Conservation (phyloP, 1,140 invertebrate genomes). For the Drosophila sproati region DNA sequence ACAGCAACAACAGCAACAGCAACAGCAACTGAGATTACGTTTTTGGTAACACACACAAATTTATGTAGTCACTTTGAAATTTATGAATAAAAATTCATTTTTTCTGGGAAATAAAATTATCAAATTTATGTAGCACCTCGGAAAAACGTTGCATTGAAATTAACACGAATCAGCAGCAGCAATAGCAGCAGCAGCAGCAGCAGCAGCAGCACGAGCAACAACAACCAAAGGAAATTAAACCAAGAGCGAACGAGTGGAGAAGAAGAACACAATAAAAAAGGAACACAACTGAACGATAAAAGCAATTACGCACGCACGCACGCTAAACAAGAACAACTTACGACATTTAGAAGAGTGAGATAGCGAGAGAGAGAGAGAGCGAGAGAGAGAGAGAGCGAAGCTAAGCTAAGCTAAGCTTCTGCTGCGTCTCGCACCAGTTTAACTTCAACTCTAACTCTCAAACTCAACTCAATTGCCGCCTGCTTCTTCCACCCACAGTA, state of each 20-base stretch:
- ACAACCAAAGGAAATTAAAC: not conserved
- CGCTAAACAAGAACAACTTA: constrained; percentile 25
- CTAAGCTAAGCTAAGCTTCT: constrained; percentile 7
- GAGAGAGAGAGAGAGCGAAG: not conserved
- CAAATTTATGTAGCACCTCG: constrained; percentile 79
- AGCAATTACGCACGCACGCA: constrained; percentile 76
- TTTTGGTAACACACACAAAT: constrained; percentile 72
- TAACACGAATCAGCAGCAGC: constrained; percentile 36
- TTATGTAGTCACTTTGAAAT: constrained; percentile 69
- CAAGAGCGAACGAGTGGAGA: not conserved
- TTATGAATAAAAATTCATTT: constrained; percentile 79
- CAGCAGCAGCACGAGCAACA: constrained; percentile 2
- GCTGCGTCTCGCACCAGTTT: not conserved
- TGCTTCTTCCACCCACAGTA: constrained; percentile 18
- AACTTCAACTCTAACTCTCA: not conserved
- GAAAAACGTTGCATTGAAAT: constrained; percentile 44
- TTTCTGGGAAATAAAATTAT: constrained; percentile 76
- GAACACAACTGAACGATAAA: constrained; percentile 36
- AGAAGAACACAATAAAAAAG: constrained; percentile 32
- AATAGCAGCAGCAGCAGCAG: constrained; percentile 8
- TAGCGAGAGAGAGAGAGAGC: not conserved
- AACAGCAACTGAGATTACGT: constrained; percentile 35
- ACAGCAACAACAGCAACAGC: not conserved
- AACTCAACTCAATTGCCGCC: not conserved
- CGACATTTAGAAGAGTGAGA: not conserved